Evolutionary conservation across 2,888 invertebrate species (phyloP).

Genomic region (Argyresthia albistria): DNA sequence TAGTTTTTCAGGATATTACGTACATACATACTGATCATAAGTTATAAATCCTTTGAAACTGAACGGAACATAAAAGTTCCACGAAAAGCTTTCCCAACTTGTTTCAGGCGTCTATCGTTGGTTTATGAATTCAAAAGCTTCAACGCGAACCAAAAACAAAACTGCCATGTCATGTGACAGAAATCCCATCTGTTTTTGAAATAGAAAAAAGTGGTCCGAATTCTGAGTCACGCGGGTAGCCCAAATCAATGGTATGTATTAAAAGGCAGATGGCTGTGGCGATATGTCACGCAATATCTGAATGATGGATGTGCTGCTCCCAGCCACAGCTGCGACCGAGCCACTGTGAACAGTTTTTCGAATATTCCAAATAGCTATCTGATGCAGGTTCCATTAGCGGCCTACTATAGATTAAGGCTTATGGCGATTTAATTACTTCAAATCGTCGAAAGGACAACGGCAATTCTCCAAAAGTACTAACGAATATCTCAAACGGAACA

Average conservation of each 20-base stretch:
- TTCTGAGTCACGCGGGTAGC: background rate
- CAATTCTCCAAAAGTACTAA: no score
- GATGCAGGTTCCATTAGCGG: background rate
- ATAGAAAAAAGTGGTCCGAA: background rate
- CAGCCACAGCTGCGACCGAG: background rate
- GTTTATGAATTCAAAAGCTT: no score
- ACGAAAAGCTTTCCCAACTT: no score
- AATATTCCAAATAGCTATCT: background rate
- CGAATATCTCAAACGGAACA: no score
- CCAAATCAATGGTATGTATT: slow-evolving; percentile 2
- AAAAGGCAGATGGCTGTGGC: slow-evolving; percentile 1
- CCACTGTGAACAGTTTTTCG: background rate
- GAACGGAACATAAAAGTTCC: no score
- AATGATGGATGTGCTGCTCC: slow-evolving; percentile 41
- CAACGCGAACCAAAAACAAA: no score
- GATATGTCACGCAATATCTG: slow-evolving; percentile 34
- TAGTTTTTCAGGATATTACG: no score
- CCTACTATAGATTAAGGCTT: background rate
- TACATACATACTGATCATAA: no score
- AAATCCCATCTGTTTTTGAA: no score
- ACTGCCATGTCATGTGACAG: no score
- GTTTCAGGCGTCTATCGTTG: no score
- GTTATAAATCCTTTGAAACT: no score
- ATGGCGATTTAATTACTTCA: background rate
- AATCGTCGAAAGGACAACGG: slow-evolving; percentile 3